Conservation (phyloP, 2,113 vertebrate species). For the Hippopotamus amphibius region DNA sequence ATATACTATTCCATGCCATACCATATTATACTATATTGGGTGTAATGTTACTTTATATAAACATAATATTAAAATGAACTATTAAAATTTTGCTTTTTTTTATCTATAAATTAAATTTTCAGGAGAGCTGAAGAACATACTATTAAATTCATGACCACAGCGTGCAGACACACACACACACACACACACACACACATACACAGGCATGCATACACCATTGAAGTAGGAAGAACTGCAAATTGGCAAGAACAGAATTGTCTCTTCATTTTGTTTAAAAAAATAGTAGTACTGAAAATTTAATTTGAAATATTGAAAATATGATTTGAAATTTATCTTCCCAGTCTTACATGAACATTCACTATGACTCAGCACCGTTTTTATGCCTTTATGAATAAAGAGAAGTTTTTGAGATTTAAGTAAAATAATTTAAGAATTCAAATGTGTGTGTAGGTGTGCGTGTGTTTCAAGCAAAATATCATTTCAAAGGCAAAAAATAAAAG, state of each 20-base stretch:
- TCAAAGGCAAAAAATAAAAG: background rate
- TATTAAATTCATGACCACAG: background rate
- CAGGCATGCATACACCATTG: background rate
- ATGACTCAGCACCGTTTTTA: background rate
- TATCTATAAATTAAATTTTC: background rate
- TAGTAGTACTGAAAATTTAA: background rate
- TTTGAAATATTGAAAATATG: background rate
- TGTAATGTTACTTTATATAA: background rate
- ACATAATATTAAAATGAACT: background rate
- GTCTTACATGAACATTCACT: background rate
- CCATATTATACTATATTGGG: background rate
- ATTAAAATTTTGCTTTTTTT: background rate
- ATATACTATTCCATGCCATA: background rate
- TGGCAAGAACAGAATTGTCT: background rate
- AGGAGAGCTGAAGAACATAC: background rate
- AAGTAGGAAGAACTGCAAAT: background rate
- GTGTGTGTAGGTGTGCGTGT: background rate
- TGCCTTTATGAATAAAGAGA: background rate
- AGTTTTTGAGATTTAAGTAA: background rate
- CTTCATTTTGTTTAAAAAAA: background rate
- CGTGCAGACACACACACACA: background rate
- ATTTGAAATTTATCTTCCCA: background rate
- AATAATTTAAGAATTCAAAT: background rate
- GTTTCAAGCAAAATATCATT: background rate
- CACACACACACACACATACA: background rate